Evolutionary conservation across 2,888 invertebrate genomes (phyloP).

Genomic region (Macrophya alboannulata): DNA sequence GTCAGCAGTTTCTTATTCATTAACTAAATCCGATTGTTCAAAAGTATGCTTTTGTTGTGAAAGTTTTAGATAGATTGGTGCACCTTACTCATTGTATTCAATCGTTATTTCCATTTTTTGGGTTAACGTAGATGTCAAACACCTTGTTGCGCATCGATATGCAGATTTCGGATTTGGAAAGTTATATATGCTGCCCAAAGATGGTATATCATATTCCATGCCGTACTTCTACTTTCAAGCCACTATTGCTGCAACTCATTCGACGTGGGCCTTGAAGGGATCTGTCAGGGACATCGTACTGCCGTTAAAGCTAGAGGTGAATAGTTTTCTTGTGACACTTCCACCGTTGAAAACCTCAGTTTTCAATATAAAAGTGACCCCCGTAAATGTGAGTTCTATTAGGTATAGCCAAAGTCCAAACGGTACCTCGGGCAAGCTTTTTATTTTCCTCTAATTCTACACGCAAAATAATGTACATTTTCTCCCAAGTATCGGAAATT

Average conservation of each 20-base stretch:
- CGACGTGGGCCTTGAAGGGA: neutral
- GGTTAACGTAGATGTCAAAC: neutral
- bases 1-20: neutral
- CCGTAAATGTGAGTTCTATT: no score
- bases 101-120: neutral
- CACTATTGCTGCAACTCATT: neutral
- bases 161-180: slow-evolving; percentile 20
- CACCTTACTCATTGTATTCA: neutral
- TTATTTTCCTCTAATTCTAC: no score
- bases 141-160: slow-evolving; percentile 5
- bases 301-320: slow-evolving; percentile 2
- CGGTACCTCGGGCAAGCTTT: no score
- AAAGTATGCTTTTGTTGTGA: neutral
- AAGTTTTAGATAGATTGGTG: neutral
- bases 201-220: neutral
- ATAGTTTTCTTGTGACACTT: neutral
- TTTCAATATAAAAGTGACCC: no score
- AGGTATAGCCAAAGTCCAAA: no score
- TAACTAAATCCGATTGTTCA: neutral
- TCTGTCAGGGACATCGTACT: neutral
- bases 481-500: no score
- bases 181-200: neutral
- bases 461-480: no score
- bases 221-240: neutral
- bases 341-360: neutral